Evolutionary conservation across 2,888 invertebrate genomes (phyloP).

Genomic region (Cancer borealis): DNA sequence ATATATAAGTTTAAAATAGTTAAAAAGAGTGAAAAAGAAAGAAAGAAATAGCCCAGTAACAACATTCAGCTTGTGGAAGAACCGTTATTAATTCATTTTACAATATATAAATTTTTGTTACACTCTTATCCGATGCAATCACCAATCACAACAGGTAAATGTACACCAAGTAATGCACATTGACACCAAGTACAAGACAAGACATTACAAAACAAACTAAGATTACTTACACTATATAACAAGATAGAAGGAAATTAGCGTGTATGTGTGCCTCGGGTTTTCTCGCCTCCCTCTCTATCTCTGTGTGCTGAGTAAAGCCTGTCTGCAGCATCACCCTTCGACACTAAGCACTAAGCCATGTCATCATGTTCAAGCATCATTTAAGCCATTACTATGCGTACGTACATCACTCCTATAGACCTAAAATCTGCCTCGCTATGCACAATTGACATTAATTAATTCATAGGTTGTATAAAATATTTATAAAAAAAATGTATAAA

Average conservation of each 20-base stretch:
- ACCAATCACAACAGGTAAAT: neutral
- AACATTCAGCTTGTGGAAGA: slow-evolving; percentile 29
- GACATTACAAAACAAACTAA: neutral
- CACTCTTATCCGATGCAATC: neutral
- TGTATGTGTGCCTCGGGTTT: neutral
- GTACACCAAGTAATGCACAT: neutral
- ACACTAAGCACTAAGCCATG: neutral
- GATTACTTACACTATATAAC: slow-evolving; percentile 33
- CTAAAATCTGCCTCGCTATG: neutral
- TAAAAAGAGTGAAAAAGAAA: neutral
- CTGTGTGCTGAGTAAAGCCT: neutral
- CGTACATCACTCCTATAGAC: neutral
- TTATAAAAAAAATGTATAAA: neutral
- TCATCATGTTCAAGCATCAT: neutral
- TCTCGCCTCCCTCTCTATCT: neutral
- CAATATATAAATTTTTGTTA: neutral
- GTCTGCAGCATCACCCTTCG: neutral
- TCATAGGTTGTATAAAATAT: neutral
- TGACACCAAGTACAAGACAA: neutral
- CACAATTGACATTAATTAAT: neutral
- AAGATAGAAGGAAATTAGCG: slow-evolving; percentile 9
- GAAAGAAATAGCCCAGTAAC: neutral
- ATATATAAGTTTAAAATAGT: neutral
- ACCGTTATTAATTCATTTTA: neutral
- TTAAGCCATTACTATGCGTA: neutral